Evolutionary conservation across 2,888 invertebrate species (phyloP).

Genomic region (Ectemnius lituratus): DNA sequence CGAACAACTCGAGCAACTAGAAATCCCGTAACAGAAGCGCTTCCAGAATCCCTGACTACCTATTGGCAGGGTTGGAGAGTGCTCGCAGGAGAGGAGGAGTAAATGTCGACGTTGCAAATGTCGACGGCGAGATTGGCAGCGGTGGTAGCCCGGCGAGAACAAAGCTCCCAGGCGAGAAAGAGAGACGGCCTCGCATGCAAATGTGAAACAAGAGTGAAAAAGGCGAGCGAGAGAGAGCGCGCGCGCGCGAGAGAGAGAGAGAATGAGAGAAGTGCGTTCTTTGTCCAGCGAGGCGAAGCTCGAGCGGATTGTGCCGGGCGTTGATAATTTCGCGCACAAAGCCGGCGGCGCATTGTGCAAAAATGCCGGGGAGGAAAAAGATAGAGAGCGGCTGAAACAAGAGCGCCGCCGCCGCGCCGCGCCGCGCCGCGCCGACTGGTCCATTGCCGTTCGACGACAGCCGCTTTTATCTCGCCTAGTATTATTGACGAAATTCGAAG

Average conservation of each 20-base stretch:
- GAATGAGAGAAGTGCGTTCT: slow-evolving; percentile 52
- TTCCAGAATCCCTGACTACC: too few species aligned
- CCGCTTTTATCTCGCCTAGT: slow-evolving; percentile 55
- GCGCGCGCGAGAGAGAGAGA: slow-evolving; percentile 40
- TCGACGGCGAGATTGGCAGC: too few species aligned
- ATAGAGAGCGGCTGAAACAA: slow-evolving; percentile 26
- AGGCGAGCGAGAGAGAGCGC: slow-evolving; percentile 41
- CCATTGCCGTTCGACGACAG: slow-evolving; percentile 43
- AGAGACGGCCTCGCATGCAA: not conserved
- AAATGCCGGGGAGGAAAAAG: slow-evolving; percentile 67
- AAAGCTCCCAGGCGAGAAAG: slow-evolving; percentile 3
- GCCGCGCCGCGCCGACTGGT: slow-evolving; percentile 18
- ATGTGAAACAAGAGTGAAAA: slow-evolving; percentile 22
- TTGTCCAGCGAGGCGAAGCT: slow-evolving; percentile 66
- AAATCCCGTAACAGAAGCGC: too few species aligned
- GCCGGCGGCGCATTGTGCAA: slow-evolving; percentile 71
- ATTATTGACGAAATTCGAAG: slow-evolving; percentile 57
- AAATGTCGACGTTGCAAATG: too few species aligned
- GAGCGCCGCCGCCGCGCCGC: not conserved
- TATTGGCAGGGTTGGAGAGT: too few species aligned
- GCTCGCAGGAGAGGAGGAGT: too few species aligned
- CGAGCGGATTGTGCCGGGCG: slow-evolving; percentile 74
- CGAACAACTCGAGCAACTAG: too few species aligned
- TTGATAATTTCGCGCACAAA: slow-evolving; percentile 77
- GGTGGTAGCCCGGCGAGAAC: not conserved